Evolutionary conservation across 2,797 vertebrate species (phyloP).

Genomic region (Urosaurus nigricauda): DNA sequence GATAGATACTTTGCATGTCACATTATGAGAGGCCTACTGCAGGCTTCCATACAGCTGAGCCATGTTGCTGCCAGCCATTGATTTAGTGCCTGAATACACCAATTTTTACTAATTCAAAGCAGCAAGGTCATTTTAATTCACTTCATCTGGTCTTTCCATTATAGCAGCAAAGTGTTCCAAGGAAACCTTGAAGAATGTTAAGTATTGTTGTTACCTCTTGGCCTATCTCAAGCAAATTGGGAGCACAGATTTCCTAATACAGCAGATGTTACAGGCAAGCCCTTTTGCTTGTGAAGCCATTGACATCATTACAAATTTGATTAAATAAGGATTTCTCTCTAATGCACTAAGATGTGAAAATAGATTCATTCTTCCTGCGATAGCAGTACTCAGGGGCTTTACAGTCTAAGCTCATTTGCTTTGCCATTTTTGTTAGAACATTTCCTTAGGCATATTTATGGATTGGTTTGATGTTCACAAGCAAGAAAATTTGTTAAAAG

Average conservation of each 20-base stretch:
- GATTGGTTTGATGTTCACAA: constrained; percentile 27
- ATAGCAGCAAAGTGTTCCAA: constrained; percentile 37
- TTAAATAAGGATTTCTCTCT: constrained; percentile 50
- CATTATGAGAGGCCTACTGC: constrained; percentile 57
- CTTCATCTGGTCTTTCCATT: constrained; percentile 39
- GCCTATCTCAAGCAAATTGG: constrained; percentile 27
- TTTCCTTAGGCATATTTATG: constrained; percentile 48
- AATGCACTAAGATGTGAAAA: constrained; percentile 43
- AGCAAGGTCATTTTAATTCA: constrained; percentile 68
- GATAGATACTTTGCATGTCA: constrained; percentile 60
- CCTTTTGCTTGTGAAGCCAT: constrained; percentile 39
- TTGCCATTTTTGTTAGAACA: constrained; percentile 30
- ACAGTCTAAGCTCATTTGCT: constrained; percentile 39
- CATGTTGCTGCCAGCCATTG: constrained; percentile 62
- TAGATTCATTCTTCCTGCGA: constrained; percentile 40
- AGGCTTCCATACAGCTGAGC: constrained; percentile 49
- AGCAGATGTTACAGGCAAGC: constrained; percentile 30
- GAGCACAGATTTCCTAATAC: constrained; percentile 35
- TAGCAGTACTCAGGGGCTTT: constrained; percentile 7
- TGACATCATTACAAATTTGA: constrained; percentile 46
- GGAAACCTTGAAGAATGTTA: constrained; percentile 52
- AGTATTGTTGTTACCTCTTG: constrained; percentile 41
- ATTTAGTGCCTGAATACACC: constrained; percentile 62
- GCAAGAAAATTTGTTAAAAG: not conserved
- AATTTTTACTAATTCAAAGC: constrained; percentile 62